A percentile compares a stretch with the other conserved stretches of the same genome.
These are phyloP conservation scores for Eutolmus rufibarbis DNA, from an alignment of 2,888 invertebrate genomes.

Conservation along the genomic window DNA sequence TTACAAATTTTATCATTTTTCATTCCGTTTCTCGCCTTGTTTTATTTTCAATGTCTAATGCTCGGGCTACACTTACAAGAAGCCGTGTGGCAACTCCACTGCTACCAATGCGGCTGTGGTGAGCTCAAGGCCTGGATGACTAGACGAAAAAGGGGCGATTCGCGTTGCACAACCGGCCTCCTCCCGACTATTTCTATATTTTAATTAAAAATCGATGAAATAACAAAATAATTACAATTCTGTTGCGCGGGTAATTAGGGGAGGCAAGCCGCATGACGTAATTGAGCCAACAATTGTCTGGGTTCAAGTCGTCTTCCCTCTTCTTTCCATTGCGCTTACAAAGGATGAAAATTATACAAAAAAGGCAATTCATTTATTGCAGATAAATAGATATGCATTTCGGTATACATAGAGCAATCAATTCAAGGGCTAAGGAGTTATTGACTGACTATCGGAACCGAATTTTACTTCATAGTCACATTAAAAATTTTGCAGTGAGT, in stretches of 20 bases:
- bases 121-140: conserved; percentile 32
- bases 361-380: not conserved
- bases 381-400: not conserved
- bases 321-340: not conserved
- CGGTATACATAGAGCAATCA: not conserved
- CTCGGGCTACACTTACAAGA: not conserved
- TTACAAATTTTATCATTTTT: conserved; percentile 36
- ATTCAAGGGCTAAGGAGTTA: not conserved
- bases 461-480: not conserved
- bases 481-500: not conserved
- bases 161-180: conserved; percentile 37
- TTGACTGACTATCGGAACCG: not conserved
- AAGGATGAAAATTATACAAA: not conserved
- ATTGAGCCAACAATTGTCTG: not conserved
- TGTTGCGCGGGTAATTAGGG: conserved; percentile 4
- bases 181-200: conserved; percentile 37
- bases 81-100: not conserved
- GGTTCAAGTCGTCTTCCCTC: not conserved
- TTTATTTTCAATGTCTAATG: conserved; percentile 26
- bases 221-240: conserved; percentile 40
- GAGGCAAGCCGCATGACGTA: not conserved
- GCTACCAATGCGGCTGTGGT: not conserved
- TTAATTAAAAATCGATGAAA: conserved; percentile 44
- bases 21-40: conserved; percentile 12
- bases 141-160: conserved; percentile 22